Base-by-base conservation (phyloP, 1,140 invertebrate species). In the Trichonephila clavipes region DNA sequence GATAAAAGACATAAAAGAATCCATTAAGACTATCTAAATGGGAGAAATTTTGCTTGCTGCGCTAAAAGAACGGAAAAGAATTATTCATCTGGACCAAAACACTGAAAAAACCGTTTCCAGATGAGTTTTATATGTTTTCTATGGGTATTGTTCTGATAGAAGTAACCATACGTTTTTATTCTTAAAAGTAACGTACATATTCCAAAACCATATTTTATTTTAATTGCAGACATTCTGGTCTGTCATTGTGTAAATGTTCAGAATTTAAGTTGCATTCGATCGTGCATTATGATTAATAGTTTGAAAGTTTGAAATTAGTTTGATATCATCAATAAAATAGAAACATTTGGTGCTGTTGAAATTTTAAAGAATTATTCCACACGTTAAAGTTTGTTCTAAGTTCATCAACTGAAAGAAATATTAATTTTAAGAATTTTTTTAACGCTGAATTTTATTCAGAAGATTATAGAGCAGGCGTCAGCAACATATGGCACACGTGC, bases 161-260 rank as follows among this genome's bases (percentile, higher is more conserved):
- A 40, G 5, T 4, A 19, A 77, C 72, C 12, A 6, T 77, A 51
- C 28, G 28, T 77, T 77, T 0, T 14, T 14, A 28, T 69, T 77
- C 28, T 34, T 40, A 1, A 51, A 51, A 51, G 51, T 51, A 51
- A 51, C 14, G 34, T 40, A 6, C 12, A 18, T 14, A 34, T 77
- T 18, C 28, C 28, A 77, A 77, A 77, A 77, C 16, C 72, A 77
- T 77, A 77, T 77, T 77, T 77, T 34, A 77, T 77, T 77, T 40
- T 77, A 77, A 77, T 34, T 77, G 72, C 72, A 14, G 1, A 28
- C 40, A 18, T 77, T 40, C 34, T 5, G 6, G 14, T 34, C 18
- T 77, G 72, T 7, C 1, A 14, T 21, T 10, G n/a, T 2, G 10
- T 12, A 12, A 14, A n/a, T 12, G 21, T 66, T 12, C 24, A 24